A percentile compares a stretch with the other conserved stretches of the same genome.
Evolutionary conservation across 2,888 invertebrate genomes (phyloP).

Genomic region (Ennomos quercinarius): DNA sequence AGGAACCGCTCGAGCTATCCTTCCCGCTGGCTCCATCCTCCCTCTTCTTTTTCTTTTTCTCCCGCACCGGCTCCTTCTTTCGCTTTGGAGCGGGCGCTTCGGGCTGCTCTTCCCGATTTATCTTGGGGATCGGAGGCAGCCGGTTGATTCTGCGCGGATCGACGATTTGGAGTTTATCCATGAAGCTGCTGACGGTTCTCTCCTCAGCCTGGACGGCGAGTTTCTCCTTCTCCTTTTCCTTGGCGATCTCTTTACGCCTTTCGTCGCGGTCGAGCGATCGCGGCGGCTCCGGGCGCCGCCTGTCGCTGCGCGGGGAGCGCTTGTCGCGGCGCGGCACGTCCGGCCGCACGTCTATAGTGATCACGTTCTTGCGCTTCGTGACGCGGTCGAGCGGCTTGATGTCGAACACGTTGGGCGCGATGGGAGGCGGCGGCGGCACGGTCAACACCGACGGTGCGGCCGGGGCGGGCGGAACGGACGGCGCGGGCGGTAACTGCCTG

Average conservation of each 20-base stretch:
- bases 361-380: conserved; percentile 75
- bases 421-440: conserved; percentile 47
- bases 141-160: conserved; percentile 67
- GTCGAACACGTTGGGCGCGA: conserved; percentile 77
- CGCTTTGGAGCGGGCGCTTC: conserved; percentile 38
- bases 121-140: conserved; percentile 77
- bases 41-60: conserved; percentile 51
- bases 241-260: neutral
- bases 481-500: conserved; percentile 35
- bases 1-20: conserved; percentile 47
- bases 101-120: conserved; percentile 48
- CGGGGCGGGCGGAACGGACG: conserved; percentile 38
- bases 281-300: conserved; percentile 30
- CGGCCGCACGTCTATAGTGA: conserved; percentile 75
- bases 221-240: conserved; percentile 1
- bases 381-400: conserved; percentile 76
- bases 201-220: conserved; percentile 16
- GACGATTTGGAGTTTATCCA: conserved; percentile 54
- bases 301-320: conserved; percentile 41
- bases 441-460: conserved; percentile 47
- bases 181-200: conserved; percentile 43
- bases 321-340: conserved; percentile 51
- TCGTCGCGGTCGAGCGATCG: conserved; percentile 23
- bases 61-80: conserved; percentile 47
- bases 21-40: conserved; percentile 37